Base-by-base conservation (phyloP, 2,888 invertebrate genomes). In the Branchellion lobata region DNA sequence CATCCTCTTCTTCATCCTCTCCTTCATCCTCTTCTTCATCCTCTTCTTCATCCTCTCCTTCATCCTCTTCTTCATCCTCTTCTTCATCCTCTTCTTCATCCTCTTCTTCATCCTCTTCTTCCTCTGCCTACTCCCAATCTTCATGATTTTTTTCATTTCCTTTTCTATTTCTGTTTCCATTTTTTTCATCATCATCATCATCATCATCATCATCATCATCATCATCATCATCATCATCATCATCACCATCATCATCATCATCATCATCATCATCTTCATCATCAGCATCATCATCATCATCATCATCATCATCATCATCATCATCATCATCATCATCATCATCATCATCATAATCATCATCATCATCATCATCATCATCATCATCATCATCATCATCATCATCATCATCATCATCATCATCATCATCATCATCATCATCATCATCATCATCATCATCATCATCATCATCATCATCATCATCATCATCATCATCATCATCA, bases 221-320 rank as follows among this genome's bases (percentile, higher is more conserved):
- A 47, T 14, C 8, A 47, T 47, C 18, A 47, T 14, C 47, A 47
- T 47, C 18, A 14, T 47, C 8, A 47, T 47, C 8, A 47, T 47
- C 40, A 8, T 40, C 40, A 40, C 14, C 40, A 69, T 77, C 69
- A 33, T 80, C 69, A 14, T 76, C 76, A 33, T 51, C 78, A 61
- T 78, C 78, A 61, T 78, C 73, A n/a, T 78, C 61, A 68, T 80
- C 72, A 71, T 78, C 72, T 71, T 80, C 78, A 80, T 78, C 80
- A 80, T 78, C 78, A 71, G 71, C 78, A 71, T 80, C 71, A 78
- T 80, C 78, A 78, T 78, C 79, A 79, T 72, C 79, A 81, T 79
- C 79, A 76, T 69, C 75, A 69, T 79, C 53, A 76, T 76, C 76
- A 68, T 79, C 75, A 36, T 51, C 71, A 75, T 57, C 33, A 80